Conservation (phyloP, 2,888 invertebrate genomes). For the Drosophila gaucha region DNA sequence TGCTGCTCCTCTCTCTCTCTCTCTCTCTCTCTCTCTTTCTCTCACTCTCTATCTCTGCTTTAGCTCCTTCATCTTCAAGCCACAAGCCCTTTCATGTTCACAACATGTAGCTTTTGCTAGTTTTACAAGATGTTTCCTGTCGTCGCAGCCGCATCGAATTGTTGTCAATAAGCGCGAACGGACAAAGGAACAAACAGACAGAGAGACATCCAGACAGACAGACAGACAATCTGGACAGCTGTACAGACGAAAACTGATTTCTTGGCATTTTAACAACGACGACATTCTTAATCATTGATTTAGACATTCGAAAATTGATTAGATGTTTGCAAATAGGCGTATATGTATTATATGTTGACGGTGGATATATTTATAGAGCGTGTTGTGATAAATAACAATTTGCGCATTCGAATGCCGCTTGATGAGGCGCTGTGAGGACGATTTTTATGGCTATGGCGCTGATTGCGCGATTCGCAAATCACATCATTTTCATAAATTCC, state of each 20-base stretch:
- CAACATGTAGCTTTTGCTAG: constrained; percentile 83
- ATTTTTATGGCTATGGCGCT: constrained; percentile 65
- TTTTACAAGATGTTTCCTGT: constrained; percentile 85
- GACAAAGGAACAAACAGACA: constrained; percentile 28
- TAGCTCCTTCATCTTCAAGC: not conserved
- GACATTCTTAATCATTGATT: constrained; percentile 81
- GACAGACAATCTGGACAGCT: constrained; percentile 2
- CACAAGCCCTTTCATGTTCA: constrained; percentile 77
- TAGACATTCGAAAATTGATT: constrained; percentile 81
- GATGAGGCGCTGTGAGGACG: constrained; percentile 66
- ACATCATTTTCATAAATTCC: constrained; percentile 73
- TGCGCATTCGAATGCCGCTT: constrained; percentile 50
- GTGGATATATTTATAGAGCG: constrained; percentile 60
- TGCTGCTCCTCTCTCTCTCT: constrained; percentile 9
- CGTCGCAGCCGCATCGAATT: constrained; percentile 84
- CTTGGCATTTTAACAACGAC: constrained; percentile 45
- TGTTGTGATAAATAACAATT: constrained; percentile 77
- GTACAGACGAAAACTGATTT: constrained; percentile 28
- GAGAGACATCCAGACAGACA: constrained; percentile 3
- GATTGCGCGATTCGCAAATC: constrained; percentile 74
- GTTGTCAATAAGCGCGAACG: constrained; percentile 82
- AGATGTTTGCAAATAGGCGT: constrained; percentile 44
- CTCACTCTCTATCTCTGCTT: not conserved
- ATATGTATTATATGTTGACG: constrained; percentile 13
- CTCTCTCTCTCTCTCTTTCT: not conserved